phyloP scores from a whole-genome alignment of 23 tunicate species.

The Trididemnum nubilum region DNA sequence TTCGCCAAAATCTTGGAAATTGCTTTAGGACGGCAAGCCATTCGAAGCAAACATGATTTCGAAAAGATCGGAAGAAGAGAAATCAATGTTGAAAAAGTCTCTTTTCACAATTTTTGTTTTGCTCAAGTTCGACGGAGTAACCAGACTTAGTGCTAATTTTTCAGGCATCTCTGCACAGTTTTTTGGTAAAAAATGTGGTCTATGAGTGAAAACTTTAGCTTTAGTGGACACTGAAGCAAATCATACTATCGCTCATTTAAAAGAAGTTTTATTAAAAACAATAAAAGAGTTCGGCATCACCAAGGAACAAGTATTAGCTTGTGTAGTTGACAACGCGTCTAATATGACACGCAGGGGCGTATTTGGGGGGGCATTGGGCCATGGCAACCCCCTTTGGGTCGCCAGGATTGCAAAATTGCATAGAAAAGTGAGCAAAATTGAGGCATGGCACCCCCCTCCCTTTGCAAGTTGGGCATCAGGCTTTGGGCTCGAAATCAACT shows the following conservation, averaged over 20 bases:
- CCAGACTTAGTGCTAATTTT: not conserved
- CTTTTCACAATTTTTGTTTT: not conserved
- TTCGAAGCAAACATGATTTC: not conserved
- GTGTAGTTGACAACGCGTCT: conserved; percentile 19
- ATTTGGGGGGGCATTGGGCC: too few species aligned
- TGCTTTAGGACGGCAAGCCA: not conserved
- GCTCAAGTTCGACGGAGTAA: conserved; percentile 8
- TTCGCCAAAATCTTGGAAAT: not conserved
- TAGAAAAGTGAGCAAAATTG: too few species aligned
- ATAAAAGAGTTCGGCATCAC: not conserved
- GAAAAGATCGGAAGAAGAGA: conserved; percentile 1
- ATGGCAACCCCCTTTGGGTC: too few species aligned
- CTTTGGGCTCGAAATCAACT: too few species aligned
- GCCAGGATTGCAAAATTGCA: too few species aligned
- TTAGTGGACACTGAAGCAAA: conserved; percentile 22
- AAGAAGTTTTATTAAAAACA: not conserved
- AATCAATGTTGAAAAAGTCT: not conserved
- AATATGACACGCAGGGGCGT: not conserved
- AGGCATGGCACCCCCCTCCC: too few species aligned
- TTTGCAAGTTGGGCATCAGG: too few species aligned
- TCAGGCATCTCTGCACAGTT: not conserved
- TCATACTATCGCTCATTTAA: conserved; percentile 19
- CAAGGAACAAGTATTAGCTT: conserved; percentile 1
- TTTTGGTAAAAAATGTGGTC: not conserved
- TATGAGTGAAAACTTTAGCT: not conserved